Evolutionary conservation across 2,113 vertebrate genomes (phyloP).

Genomic region (Oreochromis aureus): DNA sequence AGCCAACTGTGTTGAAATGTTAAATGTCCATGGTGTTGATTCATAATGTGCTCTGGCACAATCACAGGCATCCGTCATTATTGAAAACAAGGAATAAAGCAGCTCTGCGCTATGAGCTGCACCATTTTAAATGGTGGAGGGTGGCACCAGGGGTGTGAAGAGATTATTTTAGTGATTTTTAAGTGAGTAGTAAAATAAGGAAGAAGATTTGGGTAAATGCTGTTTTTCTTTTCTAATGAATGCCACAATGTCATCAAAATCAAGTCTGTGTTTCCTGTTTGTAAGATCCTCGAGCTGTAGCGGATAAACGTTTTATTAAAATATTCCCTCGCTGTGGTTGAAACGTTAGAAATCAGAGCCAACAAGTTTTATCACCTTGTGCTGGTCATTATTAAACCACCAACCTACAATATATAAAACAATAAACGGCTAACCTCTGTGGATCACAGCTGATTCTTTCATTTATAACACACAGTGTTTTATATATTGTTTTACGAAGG

Average conservation of each 20-base stretch:
- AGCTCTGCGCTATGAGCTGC: no score
- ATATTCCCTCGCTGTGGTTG: not conserved
- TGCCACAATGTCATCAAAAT: not conserved
- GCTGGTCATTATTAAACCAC: not conserved
- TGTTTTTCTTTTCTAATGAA: not conserved
- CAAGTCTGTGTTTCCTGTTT: not conserved
- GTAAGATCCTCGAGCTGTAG: not conserved
- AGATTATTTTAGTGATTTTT: not conserved
- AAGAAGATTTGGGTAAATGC: fast-evolving
- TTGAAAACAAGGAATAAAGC: no score
- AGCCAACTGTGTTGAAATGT: not conserved
- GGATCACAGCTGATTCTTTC: not conserved
- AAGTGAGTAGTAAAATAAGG: fast-evolving
- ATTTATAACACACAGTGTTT: not conserved
- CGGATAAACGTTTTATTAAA: not conserved
- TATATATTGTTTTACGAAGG: not conserved
- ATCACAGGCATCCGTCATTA: no score
- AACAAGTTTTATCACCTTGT: not conserved
- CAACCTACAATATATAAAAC: not conserved
- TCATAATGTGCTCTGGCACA: no score
- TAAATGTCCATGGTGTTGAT: no score
- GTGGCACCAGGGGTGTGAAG: not conserved
- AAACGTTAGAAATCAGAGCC: fast-evolving
- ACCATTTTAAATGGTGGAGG: fast-evolving
- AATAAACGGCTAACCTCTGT: not conserved